Conservation (phyloP, 2,888 invertebrate genomes). For the Daptonema setosum region DNA sequence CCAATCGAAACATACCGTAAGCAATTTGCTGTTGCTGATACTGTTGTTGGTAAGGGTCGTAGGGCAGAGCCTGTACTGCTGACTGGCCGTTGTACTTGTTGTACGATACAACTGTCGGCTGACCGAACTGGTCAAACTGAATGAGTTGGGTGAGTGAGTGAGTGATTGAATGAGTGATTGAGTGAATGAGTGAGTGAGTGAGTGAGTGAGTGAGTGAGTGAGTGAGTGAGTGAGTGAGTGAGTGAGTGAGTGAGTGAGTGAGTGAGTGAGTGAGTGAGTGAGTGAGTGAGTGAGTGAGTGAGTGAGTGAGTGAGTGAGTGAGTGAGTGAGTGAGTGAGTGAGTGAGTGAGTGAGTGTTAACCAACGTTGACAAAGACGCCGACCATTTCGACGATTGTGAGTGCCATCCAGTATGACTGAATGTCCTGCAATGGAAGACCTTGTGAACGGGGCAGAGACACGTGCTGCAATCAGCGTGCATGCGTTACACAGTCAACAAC, state of each 20-base stretch:
- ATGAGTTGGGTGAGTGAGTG: too few species aligned
- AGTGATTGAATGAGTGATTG: too few species aligned
- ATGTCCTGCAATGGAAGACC: constrained; percentile 2
- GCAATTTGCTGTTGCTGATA: not conserved
- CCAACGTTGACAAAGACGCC: constrained; percentile 23
- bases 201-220: too few species aligned
- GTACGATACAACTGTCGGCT: not conserved
- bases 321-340: not conserved
- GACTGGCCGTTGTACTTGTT: not conserved
- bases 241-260: too few species aligned
- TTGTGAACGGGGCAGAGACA: not conserved
- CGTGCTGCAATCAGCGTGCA: not conserved
- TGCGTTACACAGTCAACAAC: too few species aligned
- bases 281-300: too few species aligned
- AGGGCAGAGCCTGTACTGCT: not conserved
- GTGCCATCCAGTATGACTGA: constrained; percentile 22
- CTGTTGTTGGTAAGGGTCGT: not conserved
- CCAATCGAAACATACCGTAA: too few species aligned
- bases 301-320: too few species aligned
- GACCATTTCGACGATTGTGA: constrained; percentile 23
- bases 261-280: too few species aligned
- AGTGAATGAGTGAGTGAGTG: too few species aligned
- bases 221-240: too few species aligned
- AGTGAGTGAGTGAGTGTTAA: not conserved
- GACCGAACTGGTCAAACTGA: too few species aligned